These are phyloP conservation scores for Catotricha subobsoleta DNA, from an alignment of 2,888 invertebrate species.

Conservation along the genomic window DNA sequence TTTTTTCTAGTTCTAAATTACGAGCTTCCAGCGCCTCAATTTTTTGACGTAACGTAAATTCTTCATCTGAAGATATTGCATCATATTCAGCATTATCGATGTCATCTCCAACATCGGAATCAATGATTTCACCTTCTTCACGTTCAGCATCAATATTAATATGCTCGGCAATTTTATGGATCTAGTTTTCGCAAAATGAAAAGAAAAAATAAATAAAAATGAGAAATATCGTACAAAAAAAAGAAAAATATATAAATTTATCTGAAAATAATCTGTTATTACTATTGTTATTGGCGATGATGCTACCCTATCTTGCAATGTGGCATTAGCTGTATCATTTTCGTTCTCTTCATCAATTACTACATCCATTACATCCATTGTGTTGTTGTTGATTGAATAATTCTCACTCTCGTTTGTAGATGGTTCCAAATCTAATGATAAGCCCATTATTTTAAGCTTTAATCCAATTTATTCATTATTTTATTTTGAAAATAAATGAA, in stretches of 20 bases:
- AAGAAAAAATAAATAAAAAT: too few species aligned
- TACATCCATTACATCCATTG: not conserved
- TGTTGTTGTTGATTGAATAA: not conserved
- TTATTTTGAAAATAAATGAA: too few species aligned
- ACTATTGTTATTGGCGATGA: not conserved
- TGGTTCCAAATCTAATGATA: constrained; percentile 1
- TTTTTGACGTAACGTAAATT: constrained; percentile 22
- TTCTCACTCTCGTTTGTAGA: constrained; percentile 1
- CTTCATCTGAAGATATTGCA: constrained; percentile 27
- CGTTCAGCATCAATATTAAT: constrained; percentile 5
- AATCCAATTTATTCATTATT: too few species aligned
- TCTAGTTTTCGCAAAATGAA: too few species aligned
- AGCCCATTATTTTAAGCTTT: constrained; percentile 4
- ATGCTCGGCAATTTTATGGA: too few species aligned
- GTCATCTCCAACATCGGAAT: constrained; percentile 6
- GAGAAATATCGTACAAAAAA: too few species aligned
- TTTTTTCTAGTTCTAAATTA: constrained; percentile 27
- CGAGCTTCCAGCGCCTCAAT: constrained; percentile 26
- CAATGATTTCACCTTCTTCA: constrained; percentile 12
- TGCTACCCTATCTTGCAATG: not conserved
- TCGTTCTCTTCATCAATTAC: not conserved
- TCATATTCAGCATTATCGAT: constrained; percentile 19
- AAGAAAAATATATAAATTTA: too few species aligned
- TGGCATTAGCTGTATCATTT: not conserved
- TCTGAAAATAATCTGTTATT: too few species aligned